Percentiles rank a stretch among this genome's conserved stretches.
These are phyloP conservation scores for Aleiodes testaceus DNA, from an alignment of 2,888 invertebrate species.

Conservation along the genomic window DNA sequence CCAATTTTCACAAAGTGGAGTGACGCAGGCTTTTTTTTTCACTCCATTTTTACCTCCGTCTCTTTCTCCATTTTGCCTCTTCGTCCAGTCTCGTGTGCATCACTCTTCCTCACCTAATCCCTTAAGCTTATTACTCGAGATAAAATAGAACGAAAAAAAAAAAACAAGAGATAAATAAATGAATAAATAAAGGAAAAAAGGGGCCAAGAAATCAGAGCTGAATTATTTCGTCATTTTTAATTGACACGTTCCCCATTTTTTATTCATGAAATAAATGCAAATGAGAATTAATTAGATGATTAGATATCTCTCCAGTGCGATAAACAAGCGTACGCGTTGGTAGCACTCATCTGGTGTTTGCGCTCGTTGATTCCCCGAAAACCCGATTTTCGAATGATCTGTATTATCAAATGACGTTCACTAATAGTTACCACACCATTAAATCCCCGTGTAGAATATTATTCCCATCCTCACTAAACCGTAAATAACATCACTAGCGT, in stretches of 20 bases:
- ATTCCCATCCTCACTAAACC: neutral
- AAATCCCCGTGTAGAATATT: conserved; percentile 33
- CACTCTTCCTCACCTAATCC: conserved; percentile 59
- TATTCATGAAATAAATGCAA: too few relatives aligned
- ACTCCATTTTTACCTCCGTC: conserved; percentile 4
- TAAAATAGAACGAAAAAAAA: conserved; percentile 47
- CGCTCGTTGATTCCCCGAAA: conserved; percentile 41
- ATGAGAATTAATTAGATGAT: conserved; percentile 21
- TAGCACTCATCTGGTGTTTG: conserved; percentile 22
- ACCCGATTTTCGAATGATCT: conserved; percentile 33
- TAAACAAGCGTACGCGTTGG: conserved; percentile 45
- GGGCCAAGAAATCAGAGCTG: conserved; percentile 39
- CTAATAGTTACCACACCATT: conserved; percentile 35
- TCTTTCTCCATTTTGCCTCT: too few relatives aligned
- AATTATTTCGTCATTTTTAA: conserved; percentile 69
- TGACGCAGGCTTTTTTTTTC: conserved; percentile 47
- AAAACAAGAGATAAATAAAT: conserved; percentile 59
- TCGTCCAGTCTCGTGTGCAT: conserved; percentile 32
- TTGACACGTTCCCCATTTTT: conserved; percentile 56
- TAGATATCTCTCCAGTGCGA: conserved; percentile 36
- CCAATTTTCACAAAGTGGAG: conserved; percentile 56
- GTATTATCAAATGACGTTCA: conserved; percentile 23
- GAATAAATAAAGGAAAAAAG: conserved; percentile 55
- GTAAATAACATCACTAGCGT: neutral
- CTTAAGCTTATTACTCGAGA: conserved; percentile 68